These are phyloP conservation scores for Dynastes maya DNA, from an alignment of 2,888 invertebrate genomes.

Conservation along the genomic window DNA sequence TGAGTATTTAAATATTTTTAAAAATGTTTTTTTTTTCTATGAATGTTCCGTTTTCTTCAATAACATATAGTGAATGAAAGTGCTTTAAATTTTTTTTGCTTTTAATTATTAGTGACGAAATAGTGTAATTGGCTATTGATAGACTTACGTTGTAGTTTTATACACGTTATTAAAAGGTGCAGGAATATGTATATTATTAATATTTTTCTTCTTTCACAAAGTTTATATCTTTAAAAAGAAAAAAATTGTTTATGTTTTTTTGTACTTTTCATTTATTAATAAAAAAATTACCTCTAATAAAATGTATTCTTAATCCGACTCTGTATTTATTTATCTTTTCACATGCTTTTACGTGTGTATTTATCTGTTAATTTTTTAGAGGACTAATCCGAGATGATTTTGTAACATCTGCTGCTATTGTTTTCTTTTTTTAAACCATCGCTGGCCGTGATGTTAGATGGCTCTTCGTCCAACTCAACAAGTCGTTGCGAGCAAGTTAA, in stretches of 20 bases:
- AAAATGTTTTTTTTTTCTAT: constrained; percentile 50
- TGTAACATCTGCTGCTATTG: too few species aligned
- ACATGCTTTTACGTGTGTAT: not conserved
- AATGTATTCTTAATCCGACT: constrained; percentile 35
- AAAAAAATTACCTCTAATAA: constrained; percentile 72
- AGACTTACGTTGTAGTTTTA: constrained; percentile 45
- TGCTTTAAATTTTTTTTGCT: constrained; percentile 56
- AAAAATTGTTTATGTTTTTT: constrained; percentile 68
- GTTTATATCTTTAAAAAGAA: constrained; percentile 65
- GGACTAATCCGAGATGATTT: too few species aligned
- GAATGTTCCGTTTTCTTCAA: constrained; percentile 47
- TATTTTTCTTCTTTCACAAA: constrained; percentile 60
- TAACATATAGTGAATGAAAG: constrained; percentile 55
- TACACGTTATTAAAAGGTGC: constrained; percentile 53
- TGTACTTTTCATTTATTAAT: constrained; percentile 71
- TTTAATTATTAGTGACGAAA: constrained; percentile 45
- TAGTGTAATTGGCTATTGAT: constrained; percentile 49
- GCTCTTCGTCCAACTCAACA: too few species aligned
- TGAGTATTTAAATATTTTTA: constrained; percentile 51
- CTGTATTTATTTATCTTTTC: constrained; percentile 31
- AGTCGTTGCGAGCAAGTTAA: too few species aligned
- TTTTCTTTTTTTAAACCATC: too few species aligned
- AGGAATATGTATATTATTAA: constrained; percentile 53
- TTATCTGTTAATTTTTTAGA: too few species aligned
- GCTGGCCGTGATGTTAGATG: too few species aligned